Evolutionary conservation across 2,797 vertebrate species (phyloP).

Genomic region (Florisuga fusca): DNA sequence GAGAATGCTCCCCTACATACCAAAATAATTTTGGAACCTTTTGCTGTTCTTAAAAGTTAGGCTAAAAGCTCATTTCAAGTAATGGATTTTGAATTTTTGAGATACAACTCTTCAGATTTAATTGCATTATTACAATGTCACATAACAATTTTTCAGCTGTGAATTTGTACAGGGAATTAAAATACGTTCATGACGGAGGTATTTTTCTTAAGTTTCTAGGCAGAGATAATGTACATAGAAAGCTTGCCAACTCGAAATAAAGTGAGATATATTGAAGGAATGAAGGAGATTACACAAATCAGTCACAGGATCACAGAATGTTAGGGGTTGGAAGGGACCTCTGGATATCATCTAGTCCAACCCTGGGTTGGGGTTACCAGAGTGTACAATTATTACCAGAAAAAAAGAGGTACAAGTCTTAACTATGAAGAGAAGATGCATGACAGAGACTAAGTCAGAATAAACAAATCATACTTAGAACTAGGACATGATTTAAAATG

Average conservation of each 20-base stretch:
- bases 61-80: neutral
- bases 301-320: no score
- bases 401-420: neutral
- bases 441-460: neutral
- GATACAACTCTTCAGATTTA: neutral
- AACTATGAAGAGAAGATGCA: neutral
- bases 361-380: no score
- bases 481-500: neutral
- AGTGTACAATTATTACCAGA: no score
- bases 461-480: neutral
- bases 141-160: neutral
- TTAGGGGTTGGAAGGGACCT: no score
- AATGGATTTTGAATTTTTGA: neutral
- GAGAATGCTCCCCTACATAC: neutral
- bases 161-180: slow-evolving; percentile 14
- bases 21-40: neutral
- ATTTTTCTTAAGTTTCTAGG: neutral
- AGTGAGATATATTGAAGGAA: neutral
- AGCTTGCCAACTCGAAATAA: neutral
- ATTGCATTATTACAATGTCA: neutral
- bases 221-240: neutral
- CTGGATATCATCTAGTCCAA: no score
- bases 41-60: neutral
- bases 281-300: neutral
- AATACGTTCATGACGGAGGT: neutral